Evolutionary conservation across 2,113 vertebrate species (phyloP).

Genomic region (Rhinoderma darwinii): DNA sequence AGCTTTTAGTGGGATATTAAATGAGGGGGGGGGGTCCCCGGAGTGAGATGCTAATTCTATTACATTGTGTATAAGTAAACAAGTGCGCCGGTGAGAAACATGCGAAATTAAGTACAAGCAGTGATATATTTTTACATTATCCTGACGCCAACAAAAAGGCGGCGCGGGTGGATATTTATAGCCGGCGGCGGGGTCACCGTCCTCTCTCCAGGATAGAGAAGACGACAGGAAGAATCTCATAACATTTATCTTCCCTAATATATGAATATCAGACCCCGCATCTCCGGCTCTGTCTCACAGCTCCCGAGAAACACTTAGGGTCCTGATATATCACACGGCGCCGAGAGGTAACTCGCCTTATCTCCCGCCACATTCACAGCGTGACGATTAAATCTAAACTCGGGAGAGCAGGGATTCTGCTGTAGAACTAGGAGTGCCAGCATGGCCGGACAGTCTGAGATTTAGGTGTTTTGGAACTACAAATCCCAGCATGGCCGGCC

Average conservation of each 20-base stretch:
- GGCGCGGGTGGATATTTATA: not conserved
- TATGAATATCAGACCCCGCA: not conserved
- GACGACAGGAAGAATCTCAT: constrained; percentile 1
- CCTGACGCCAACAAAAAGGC: not conserved
- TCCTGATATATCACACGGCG: not conserved
- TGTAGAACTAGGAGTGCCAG: not conserved
- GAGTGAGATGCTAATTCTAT: not conserved
- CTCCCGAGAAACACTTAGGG: not conserved
- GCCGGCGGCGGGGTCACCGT: not conserved
- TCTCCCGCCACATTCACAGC: not conserved
- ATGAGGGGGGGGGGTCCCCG: not conserved
- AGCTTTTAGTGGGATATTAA: not conserved
- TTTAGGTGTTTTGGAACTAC: not conserved
- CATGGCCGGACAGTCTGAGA: not conserved
- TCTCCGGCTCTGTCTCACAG: not conserved
- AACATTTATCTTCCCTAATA: not conserved
- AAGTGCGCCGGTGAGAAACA: not conserved
- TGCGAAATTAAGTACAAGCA: no score
- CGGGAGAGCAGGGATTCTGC: not conserved
- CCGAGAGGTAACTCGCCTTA: not conserved
- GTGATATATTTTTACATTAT: not conserved
- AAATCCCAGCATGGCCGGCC: not conserved
- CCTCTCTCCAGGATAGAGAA: not conserved
- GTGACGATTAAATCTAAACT: not conserved
- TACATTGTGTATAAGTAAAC: not conserved